A percentile compares a stretch with the other conserved stretches of the same genome.
phyloP scores from a whole-genome alignment of 2,888 invertebrate species.

The Lomographa bimaculata region DNA sequence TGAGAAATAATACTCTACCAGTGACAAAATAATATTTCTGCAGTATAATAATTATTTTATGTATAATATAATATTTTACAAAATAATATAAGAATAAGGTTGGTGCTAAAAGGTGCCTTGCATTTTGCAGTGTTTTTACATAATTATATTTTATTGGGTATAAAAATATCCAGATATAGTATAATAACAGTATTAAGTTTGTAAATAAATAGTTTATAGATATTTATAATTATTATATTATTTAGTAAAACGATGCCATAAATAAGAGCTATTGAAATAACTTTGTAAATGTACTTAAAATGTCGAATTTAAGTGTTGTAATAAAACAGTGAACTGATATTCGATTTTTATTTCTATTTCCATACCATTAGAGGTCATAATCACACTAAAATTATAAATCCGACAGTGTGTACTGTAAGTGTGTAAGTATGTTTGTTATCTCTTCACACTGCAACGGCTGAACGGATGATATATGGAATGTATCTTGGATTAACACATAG shows the following conservation, averaged over 20 bases:
- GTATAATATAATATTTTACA: too few species aligned
- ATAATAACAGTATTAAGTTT: slow-evolving; percentile 56
- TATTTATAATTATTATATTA: slow-evolving; percentile 43
- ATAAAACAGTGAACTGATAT: slow-evolving; percentile 48
- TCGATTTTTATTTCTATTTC: slow-evolving; percentile 20
- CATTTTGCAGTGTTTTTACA: slow-evolving; percentile 40
- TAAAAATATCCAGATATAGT: slow-evolving; percentile 37
- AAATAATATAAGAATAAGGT: slow-evolving; percentile 28
- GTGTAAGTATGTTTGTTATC: too few species aligned
- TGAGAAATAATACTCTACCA: not conserved
- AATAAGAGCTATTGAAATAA: slow-evolving; percentile 42
- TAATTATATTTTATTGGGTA: slow-evolving; percentile 28
- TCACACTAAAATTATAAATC: too few species aligned
- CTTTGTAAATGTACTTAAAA: slow-evolving; percentile 65
- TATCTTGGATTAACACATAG: too few species aligned
- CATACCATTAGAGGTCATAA: too few species aligned
- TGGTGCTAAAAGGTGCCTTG: slow-evolving; percentile 62
- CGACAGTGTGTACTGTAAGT: too few species aligned
- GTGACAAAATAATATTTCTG: too few species aligned
- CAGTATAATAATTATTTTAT: too few species aligned
- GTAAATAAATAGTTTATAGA: slow-evolving; percentile 48
- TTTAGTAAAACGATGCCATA: slow-evolving; percentile 59
- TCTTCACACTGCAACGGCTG: too few species aligned
- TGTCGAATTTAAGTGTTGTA: slow-evolving; percentile 71
- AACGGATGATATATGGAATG: too few species aligned